Evolutionary conservation across 2,888 invertebrate genomes (phyloP), one percentile per base, ranked within the genome.

Genomic region (Notocelia uddmanniana): DNA sequence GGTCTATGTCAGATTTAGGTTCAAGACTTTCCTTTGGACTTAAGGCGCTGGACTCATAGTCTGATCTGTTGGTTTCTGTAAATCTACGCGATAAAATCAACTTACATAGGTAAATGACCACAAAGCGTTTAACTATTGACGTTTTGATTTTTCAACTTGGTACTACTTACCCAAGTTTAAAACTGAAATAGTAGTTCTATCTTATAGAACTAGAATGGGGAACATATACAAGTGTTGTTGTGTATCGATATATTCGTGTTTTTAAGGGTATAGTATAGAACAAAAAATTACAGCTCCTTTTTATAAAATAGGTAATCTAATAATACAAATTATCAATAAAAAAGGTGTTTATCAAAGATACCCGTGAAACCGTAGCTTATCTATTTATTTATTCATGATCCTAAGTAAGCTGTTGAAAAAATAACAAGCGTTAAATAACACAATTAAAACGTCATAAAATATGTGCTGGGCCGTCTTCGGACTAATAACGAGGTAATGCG

Each of bases 361-460:
- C 31, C 18, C 26, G 23, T 23, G 3, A 45, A 45, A 37, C 13
- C 19, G 31, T 2, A 21, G 15, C 19, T 18, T 34, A 15, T 1
- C 45, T 26, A 41, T 60, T 18, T 26, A 41, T 60, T 18, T 26
- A 62, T 31, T 34, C n/a, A 18, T n/a, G 19, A 37, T 23, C 52
- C 52, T 62, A 62, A 69, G 41, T 62, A 45, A 68, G 60, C 59
- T 41, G 60, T 68, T 37, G 63, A 75, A 78, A 77, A 79, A 82
- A 86, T 78, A 85, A 89, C 85, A 87, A 85, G 89, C 88, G 88
- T 89, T 85, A 87, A 89, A 88, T 85, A 89, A 85, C 83, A 84
- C 84, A 89, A 89, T 90, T 89, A 90, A 88, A 88, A 85, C 80
- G 86, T 87, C 88, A 83, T 89, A 84, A 89, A 89, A 87, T 79